These are phyloP conservation scores for Diachasmimorpha longicaudata DNA, from an alignment of 1,140 invertebrate species.

Conservation along the genomic window DNA sequence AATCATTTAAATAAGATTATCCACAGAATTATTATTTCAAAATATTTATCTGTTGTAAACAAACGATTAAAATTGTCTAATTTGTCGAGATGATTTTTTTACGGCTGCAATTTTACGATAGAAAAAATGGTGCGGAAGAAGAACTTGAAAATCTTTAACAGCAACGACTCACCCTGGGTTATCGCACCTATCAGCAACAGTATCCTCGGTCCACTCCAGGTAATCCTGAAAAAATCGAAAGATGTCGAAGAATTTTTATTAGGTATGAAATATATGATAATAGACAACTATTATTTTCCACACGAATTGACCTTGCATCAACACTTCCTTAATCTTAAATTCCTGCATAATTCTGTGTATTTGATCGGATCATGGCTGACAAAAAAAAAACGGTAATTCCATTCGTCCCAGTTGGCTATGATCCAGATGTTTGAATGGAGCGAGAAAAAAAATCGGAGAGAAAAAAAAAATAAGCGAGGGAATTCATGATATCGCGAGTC, in stretches of 20 bases:
- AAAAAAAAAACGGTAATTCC: neutral
- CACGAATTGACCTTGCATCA: slow-evolving; percentile 1
- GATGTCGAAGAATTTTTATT: neutral
- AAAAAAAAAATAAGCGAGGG: neutral
- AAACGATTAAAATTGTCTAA: too few relatives aligned
- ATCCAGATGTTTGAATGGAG: neutral
- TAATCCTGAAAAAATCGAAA: neutral
- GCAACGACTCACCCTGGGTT: neutral
- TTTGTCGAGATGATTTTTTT: too few relatives aligned
- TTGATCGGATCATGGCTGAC: neutral
- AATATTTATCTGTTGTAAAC: too few relatives aligned
- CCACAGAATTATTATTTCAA: too few relatives aligned
- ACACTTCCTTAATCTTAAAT: slow-evolving; percentile 3
- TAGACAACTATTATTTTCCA: neutral
- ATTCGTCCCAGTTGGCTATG: neutral
- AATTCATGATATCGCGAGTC: neutral
- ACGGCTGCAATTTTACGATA: too few relatives aligned
- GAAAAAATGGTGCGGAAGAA: too few relatives aligned
- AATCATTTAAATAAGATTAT: too few relatives aligned
- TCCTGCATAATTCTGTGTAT: neutral
- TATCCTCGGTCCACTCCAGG: neutral
- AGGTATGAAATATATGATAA: too few relatives aligned
- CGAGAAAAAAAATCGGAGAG: neutral
- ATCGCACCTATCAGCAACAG: neutral
- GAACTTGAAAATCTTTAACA: too few relatives aligned